Evolutionary conservation across 92 coral and sea anemone genomes (phyloP).

Genomic region (Zoanthus solanderi): DNA sequence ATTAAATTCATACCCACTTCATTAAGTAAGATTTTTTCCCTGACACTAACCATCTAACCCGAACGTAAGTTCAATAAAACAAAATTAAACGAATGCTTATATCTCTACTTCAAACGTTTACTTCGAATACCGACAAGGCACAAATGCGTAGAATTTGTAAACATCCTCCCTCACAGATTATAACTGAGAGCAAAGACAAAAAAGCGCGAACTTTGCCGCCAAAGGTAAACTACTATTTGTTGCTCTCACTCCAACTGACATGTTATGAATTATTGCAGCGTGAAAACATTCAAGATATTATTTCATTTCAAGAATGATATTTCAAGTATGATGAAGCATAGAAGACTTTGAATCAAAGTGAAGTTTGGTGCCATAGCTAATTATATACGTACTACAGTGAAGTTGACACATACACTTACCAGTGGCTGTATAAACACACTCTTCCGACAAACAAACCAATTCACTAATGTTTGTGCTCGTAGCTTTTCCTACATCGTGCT

Average conservation of each 20-base stretch:
- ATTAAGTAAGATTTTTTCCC: too few species aligned
- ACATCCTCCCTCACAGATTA: not conserved
- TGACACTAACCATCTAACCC: too few species aligned
- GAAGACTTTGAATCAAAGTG: too few species aligned
- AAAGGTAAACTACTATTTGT: too few species aligned
- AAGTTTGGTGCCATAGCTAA: too few species aligned
- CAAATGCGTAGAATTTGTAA: not conserved
- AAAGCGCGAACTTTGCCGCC: not conserved
- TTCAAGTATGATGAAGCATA: too few species aligned
- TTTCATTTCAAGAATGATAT: not conserved
- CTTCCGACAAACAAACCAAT: conserved; percentile 41
- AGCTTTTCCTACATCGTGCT: not conserved
- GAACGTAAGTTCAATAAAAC: too few species aligned
- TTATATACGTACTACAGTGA: not conserved
- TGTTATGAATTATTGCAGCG: not conserved
- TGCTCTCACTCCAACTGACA: not conserved
- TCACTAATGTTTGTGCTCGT: not conserved
- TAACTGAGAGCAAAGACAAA: not conserved
- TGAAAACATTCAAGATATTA: not conserved
- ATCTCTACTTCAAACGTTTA: not conserved
- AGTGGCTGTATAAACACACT: conserved; percentile 72
- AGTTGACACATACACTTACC: conserved; percentile 46
- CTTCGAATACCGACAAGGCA: not conserved
- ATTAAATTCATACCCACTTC: too few species aligned
- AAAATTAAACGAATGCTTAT: not conserved